phyloP scores from a whole-genome alignment of 2,113 vertebrate genomes.

The Irena cyanogastra region DNA sequence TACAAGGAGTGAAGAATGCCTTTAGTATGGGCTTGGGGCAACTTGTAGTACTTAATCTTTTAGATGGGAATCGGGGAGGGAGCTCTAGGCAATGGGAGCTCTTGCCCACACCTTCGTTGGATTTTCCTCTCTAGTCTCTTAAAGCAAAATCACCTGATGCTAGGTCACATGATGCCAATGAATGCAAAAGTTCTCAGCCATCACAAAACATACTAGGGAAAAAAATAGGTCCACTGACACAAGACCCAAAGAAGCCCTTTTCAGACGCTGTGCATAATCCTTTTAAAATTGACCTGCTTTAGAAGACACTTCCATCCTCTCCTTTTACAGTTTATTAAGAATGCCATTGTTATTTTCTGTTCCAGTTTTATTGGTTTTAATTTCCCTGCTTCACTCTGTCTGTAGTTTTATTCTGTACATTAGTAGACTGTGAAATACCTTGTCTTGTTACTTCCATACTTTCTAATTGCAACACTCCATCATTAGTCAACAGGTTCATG shows the following conservation, averaged over 20 bases:
- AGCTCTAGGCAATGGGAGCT: neutral
- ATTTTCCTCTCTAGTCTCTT: neutral
- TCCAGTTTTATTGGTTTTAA: constrained; percentile 45
- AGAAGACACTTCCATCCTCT: neutral
- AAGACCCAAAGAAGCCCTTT: neutral
- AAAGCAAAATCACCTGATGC: neutral
- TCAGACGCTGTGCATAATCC: neutral
- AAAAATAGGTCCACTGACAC: neutral
- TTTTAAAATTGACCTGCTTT: neutral
- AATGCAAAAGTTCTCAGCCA: neutral
- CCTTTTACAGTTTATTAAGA: constrained; percentile 18
- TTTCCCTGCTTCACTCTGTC: constrained; percentile 34
- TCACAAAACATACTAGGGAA: neutral
- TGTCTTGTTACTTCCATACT: constrained; percentile 45
- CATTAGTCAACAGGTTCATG: constrained; percentile 60
- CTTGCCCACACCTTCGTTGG: accelerated
- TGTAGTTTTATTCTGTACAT: constrained; percentile 31
- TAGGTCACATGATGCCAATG: neutral
- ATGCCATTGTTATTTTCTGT: neutral
- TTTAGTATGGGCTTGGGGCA: neutral
- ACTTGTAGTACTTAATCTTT: neutral
- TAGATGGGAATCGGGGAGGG: accelerated
- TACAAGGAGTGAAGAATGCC: accelerated
- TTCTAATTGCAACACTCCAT: constrained; percentile 66
- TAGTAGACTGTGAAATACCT: constrained; percentile 18